Evolutionary conservation across 1,140 invertebrate species (phyloP).

Genomic region (Neoseiulus cucumeris): DNA sequence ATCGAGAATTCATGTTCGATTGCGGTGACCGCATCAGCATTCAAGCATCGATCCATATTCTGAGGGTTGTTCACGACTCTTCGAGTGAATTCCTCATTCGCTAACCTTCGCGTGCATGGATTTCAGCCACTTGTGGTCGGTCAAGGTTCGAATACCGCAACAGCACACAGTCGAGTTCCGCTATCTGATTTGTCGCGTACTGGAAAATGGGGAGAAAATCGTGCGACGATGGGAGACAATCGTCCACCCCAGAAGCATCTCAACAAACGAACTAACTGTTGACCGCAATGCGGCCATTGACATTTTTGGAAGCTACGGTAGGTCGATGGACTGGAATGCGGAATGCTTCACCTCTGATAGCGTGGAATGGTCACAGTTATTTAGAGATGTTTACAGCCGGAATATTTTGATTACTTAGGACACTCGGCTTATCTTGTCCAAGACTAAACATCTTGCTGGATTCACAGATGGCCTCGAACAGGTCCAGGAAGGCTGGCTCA

Average conservation of each 20-base stretch:
- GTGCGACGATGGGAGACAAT: constrained; percentile 66
- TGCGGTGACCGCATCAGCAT: too few relatives aligned
- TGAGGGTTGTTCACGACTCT: too few relatives aligned
- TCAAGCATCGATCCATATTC: too few relatives aligned
- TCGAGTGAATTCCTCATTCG: too few relatives aligned
- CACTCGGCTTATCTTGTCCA: neutral
- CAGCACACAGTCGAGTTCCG: constrained; percentile 47
- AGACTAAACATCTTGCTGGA: too few relatives aligned
- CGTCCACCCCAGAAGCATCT: constrained; percentile 41
- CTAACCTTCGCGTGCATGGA: too few relatives aligned
- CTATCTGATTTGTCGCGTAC: constrained; percentile 46
- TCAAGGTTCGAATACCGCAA: constrained; percentile 33
- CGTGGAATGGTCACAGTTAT: too few relatives aligned
- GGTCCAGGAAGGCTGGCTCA: constrained; percentile 65
- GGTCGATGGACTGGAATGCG: too few relatives aligned
- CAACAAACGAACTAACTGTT: constrained; percentile 21
- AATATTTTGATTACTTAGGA: neutral
- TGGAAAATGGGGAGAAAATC: constrained; percentile 32
- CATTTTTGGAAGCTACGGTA: constrained; percentile 26
- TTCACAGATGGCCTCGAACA: constrained; percentile 37
- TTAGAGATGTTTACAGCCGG: too few relatives aligned
- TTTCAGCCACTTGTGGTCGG: constrained; percentile 24
- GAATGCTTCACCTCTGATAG: too few relatives aligned
- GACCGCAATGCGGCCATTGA: constrained; percentile 15
- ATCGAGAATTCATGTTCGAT: too few relatives aligned